These are phyloP conservation scores for Squalus acanthias DNA, from an alignment of 2,797 vertebrate genomes.

Conservation along the genomic window DNA sequence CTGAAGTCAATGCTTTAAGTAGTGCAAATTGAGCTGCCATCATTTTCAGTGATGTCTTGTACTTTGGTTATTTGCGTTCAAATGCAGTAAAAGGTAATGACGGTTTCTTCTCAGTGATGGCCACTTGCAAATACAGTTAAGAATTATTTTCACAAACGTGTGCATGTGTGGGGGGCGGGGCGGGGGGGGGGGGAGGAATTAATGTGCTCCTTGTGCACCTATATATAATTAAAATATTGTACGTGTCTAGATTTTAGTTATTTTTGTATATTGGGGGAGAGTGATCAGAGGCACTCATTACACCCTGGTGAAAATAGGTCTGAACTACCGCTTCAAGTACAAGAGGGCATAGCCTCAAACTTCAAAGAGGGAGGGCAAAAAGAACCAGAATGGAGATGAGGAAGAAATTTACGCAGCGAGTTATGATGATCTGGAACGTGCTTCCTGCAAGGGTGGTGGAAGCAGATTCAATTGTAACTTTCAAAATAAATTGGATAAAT, in stretches of 20 bases:
- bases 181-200: background rate
- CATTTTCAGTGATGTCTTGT: background rate
- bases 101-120: background rate
- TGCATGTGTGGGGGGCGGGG: background rate
- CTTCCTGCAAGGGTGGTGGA: no score
- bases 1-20: background rate
- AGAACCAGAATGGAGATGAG: background rate
- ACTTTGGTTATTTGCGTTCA: background rate
- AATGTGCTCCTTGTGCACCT: background rate
- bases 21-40: background rate
- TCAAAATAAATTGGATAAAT: no score
- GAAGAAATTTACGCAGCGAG: background rate
- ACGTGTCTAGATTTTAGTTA: background rate
- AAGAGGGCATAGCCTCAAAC: background rate
- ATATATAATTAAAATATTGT: background rate
- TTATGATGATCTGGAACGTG: background rate
- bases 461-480: no score
- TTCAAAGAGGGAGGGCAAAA: background rate
- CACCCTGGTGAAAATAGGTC: background rate
- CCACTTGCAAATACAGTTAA: background rate
- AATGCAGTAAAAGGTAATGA: background rate
- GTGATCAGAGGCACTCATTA: background rate
- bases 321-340: background rate
- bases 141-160: background rate
- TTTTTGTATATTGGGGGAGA: background rate